These are phyloP conservation scores for Drosophila engyochracea DNA, from an alignment of 2,888 invertebrate genomes.

Conservation along the genomic window DNA sequence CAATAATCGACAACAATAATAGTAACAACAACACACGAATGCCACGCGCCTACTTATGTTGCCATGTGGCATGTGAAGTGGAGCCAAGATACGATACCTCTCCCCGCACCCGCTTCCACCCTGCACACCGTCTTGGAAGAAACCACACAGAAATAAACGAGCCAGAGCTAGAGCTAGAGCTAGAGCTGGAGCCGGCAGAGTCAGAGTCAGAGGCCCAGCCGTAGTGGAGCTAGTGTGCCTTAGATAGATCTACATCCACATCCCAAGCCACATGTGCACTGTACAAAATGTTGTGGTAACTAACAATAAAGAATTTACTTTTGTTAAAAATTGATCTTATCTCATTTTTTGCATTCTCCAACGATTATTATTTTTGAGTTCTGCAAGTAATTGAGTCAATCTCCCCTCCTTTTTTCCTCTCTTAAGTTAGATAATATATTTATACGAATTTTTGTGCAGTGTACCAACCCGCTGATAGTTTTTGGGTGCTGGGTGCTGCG, in stretches of 20 bases:
- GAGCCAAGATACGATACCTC: slow-evolving; percentile 56
- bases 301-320: not conserved
- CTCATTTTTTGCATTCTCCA: not conserved
- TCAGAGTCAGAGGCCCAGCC: slow-evolving; percentile 34
- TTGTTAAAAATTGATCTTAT: not conserved
- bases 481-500: slow-evolving; percentile 58
- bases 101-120: slow-evolving; percentile 29
- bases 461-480: slow-evolving; percentile 28
- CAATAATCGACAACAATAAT: slow-evolving; percentile 80
- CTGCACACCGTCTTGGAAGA: slow-evolving; percentile 6
- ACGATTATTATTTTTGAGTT: not conserved
- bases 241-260: slow-evolving; percentile 65
- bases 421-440: not conserved
- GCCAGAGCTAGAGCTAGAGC: slow-evolving; percentile 17
- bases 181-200: slow-evolving; percentile 20
- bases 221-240: slow-evolving; percentile 39
- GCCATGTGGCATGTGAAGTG: slow-evolving; percentile 81
- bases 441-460: not conserved
- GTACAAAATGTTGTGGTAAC: not conserved
- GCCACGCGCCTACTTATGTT: slow-evolving; percentile 84
- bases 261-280: slow-evolving; percentile 14
- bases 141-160: slow-evolving; percentile 67
- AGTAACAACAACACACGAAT: slow-evolving; percentile 82
- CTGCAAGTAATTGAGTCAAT: not conserved
- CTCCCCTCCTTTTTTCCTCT: not conserved